Base-by-base conservation (phyloP, 2,797 vertebrate genomes). In the Fringilla coelebs region DNA sequence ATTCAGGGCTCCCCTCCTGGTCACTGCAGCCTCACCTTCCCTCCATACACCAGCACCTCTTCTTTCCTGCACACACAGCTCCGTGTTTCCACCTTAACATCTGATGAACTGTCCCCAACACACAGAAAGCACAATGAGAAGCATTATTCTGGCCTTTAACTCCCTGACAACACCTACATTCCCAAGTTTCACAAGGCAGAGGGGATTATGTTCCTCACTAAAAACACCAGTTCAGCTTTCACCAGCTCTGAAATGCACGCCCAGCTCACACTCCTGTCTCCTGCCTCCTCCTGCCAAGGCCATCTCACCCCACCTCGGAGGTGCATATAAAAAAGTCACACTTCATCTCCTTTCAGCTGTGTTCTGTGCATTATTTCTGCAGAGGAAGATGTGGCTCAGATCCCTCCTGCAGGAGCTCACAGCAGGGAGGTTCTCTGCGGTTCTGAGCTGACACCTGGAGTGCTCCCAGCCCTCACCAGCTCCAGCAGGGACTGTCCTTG, bases 261-360 rank as follows among this genome's bases (percentile, higher is more conserved):
- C 0, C 7, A 76, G 72, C 72, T 85, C 73, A 21, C 14, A 16
- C 78, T 61, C 52, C 0, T 17, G 25, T 20, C 60, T 73, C 58
- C 77, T 67, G 88, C 73, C 83, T 80, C 32, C 49, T 71, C 76
- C 79, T 87, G 85, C 85, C 91, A 85, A 92, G 82, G 74, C 85
- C 60, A 40, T 34, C 66, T 45, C 77, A 63, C 78, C 67, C 75
- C 48, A 16, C 1, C 7, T 3, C 10, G 71, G 24, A 60, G 18
- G 75, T 76, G 48, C 62, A 34, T 0, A 28, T 22, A 58, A 41
- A 45, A 57, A 70, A 62, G 72, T 32, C 87, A 73, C 4, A 8
- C 67, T 63, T 54, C 49, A 58, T 48, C 77, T 78, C 79, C 68
- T 68, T n/a, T 28, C 18, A 34, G 38, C 66, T 72, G 25, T 9